Conservation (phyloP, 2,797 vertebrate genomes). For the Clamator glandarius region DNA sequence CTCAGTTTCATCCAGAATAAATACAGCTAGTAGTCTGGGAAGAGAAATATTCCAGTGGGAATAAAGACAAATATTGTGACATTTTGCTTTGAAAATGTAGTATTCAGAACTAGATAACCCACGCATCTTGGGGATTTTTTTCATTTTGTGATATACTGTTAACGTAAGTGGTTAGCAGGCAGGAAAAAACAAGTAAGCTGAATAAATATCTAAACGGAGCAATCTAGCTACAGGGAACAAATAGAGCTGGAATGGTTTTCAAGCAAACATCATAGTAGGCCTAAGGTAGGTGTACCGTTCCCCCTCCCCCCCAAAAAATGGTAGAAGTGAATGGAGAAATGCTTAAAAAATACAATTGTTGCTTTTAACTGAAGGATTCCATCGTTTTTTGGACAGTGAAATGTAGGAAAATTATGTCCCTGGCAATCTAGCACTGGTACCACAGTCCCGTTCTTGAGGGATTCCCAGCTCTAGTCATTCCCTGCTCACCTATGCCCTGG, state of each 20-base stretch:
- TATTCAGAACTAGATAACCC: not conserved
- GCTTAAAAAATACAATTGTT: not conserved
- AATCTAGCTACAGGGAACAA: not conserved
- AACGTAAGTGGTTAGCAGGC: not conserved
- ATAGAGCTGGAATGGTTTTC: conserved; percentile 12
- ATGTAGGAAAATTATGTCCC: not conserved
- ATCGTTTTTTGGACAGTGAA: not conserved
- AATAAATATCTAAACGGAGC: not conserved
- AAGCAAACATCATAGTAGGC: not conserved
- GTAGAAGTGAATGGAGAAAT: not conserved
- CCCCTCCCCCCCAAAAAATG: not conserved
- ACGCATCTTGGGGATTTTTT: not conserved
- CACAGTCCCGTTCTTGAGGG: not conserved
- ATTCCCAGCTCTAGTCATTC: not conserved
- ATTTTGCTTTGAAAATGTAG: not conserved
- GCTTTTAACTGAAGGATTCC: not conserved
- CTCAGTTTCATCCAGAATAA: not conserved
- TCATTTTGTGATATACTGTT: not conserved
- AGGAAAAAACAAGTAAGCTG: conserved; percentile 8
- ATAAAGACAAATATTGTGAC: not conserved
- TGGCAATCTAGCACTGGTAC: not conserved
- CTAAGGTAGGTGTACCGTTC: not conserved
- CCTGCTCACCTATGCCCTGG: not conserved
- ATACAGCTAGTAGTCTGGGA: not conserved
- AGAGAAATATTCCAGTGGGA: not conserved